Evolutionary conservation across 92 coral and sea anemone species (phyloP).

Genomic region (Bergia puertoricense): DNA sequence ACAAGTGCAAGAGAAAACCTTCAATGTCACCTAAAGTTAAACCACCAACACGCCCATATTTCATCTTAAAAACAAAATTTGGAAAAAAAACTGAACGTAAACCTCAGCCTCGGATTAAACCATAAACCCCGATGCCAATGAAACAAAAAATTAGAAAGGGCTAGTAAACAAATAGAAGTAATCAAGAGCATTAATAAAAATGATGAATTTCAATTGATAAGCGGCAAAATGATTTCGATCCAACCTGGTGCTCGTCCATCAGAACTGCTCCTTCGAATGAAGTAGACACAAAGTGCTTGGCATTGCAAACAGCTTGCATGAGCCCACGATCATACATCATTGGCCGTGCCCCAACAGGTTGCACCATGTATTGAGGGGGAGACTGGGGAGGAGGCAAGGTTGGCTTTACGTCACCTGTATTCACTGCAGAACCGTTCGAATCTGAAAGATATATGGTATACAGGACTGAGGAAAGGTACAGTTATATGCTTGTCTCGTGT

Average conservation of each 20-base stretch:
- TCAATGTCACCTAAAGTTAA: too few species aligned
- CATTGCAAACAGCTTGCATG: constrained; percentile 66
- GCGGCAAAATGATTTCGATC: not conserved
- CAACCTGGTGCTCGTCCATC: constrained; percentile 85
- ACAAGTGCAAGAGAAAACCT: too few species aligned
- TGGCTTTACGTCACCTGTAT: constrained; percentile 46
- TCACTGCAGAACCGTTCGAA: not conserved
- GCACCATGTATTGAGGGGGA: constrained; percentile 23
- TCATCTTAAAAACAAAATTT: not conserved
- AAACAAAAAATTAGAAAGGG: too few species aligned
- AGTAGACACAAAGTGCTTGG: constrained; percentile 70
- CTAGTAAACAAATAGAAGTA: too few species aligned
- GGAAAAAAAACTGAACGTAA: too few species aligned
- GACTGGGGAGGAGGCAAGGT: constrained; percentile 41
- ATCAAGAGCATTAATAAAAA: not conserved
- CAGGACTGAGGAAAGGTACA: not conserved
- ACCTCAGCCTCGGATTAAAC: too few species aligned
- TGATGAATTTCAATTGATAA: not conserved
- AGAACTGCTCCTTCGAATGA: constrained; percentile 89
- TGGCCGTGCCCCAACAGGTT: constrained; percentile 29
- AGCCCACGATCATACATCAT: constrained; percentile 52
- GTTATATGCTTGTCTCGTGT: not conserved
- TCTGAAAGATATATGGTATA: constrained; percentile 14
- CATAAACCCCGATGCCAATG: too few species aligned
- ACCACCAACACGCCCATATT: too few species aligned